Evolutionary conservation across 2,113 vertebrate genomes (phyloP).

Genomic region (Butorides virescens): DNA sequence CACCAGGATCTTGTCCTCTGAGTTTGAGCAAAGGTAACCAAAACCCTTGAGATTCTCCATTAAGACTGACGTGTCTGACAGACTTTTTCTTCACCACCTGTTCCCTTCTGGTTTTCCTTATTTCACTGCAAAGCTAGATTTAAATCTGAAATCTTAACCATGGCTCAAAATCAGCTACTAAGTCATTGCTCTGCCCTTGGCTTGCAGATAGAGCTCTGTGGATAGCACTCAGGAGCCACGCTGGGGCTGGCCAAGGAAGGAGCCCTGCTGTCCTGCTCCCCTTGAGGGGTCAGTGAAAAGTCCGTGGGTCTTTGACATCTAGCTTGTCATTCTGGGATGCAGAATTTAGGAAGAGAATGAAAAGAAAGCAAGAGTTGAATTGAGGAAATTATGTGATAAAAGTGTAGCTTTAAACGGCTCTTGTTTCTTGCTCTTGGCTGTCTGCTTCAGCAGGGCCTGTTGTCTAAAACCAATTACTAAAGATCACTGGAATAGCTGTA

Average conservation of each 20-base stretch:
- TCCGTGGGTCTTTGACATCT: background rate
- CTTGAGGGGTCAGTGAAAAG: background rate
- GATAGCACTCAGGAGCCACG: background rate
- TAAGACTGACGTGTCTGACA: background rate
- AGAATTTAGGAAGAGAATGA: background rate
- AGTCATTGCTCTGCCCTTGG: background rate
- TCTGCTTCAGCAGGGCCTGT: background rate
- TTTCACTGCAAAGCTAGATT: background rate
- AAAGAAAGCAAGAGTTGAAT: background rate
- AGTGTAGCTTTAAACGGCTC: background rate
- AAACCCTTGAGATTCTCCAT: background rate
- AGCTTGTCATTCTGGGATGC: background rate
- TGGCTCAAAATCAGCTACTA: background rate
- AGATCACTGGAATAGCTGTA: background rate
- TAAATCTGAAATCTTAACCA: background rate
- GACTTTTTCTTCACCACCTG: background rate
- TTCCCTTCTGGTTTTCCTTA: background rate
- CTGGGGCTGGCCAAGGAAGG: background rate
- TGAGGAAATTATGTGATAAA: background rate
- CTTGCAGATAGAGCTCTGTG: background rate
- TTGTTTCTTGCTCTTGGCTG: background rate
- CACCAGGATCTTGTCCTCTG: background rate
- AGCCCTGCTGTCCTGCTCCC: background rate
- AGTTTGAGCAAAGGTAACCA: background rate
- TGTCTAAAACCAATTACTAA: background rate